A percentile compares a stretch with the other conserved stretches of the same genome.
Evolutionary conservation across 2,888 invertebrate genomes (phyloP).

Genomic region (Tubulanus polymorphus): DNA sequence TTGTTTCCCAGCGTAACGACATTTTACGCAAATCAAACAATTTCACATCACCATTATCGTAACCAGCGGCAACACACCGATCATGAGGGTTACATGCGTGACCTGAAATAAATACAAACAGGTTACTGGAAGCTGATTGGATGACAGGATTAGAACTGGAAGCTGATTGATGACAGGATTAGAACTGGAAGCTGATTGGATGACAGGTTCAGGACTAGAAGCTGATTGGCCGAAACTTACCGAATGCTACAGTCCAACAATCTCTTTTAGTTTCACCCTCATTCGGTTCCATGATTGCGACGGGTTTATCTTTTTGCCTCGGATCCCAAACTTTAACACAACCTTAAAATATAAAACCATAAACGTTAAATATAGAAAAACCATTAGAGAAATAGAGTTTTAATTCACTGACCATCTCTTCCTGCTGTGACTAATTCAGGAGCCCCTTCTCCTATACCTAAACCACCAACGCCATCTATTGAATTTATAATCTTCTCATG

Average conservation of each 20-base stretch:
- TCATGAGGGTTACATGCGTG: conserved; percentile 84
- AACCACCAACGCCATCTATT: conserved; percentile 87
- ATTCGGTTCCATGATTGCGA: conserved; percentile 80
- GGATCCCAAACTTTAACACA: conserved; percentile 94
- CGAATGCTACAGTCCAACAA: conserved; percentile 92
- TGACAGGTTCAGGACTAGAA: too few relatives aligned
- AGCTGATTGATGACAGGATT: too few relatives aligned
- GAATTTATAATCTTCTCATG: conserved; percentile 84
- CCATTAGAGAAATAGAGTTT: too few relatives aligned
- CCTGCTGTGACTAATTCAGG: conserved; percentile 94
- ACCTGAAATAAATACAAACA: conserved; percentile 59
- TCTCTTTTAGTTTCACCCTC: conserved; percentile 67
- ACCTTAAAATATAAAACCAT: conserved; percentile 60
- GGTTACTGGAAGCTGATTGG: too few relatives aligned
- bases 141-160: too few relatives aligned
- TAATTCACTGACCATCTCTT: conserved; percentile 78
- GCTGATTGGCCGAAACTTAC: conserved; percentile 45
- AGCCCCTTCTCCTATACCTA: conserved; percentile 77
- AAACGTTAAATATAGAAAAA: too few relatives aligned
- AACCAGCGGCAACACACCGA: conserved; percentile 82
- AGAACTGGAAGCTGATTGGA: too few relatives aligned
- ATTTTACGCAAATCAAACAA: conserved; percentile 84
- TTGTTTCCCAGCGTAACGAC: conserved; percentile 83
- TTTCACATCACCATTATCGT: conserved; percentile 94
- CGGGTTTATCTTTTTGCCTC: conserved; percentile 81